These are phyloP conservation scores for Melolontha melolontha DNA, from an alignment of 2,888 invertebrate species.

Conservation along the genomic window DNA sequence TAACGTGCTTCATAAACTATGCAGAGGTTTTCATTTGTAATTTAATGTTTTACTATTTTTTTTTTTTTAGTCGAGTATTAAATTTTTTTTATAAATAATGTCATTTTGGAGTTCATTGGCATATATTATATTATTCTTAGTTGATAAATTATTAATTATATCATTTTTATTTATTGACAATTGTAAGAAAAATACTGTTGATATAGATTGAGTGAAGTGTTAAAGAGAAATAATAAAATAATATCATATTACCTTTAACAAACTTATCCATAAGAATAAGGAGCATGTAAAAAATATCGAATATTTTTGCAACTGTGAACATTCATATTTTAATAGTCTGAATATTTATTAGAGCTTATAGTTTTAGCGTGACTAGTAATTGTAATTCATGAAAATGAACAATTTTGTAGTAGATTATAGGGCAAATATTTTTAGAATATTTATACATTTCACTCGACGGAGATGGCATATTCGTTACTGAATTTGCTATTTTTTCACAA, in stretches of 20 bases:
- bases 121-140: too few relatives aligned
- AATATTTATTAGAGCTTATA: conserved; percentile 39
- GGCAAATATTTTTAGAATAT: conserved; percentile 42
- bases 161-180: conserved; percentile 8
- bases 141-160: conserved; percentile 6
- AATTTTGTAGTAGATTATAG: conserved; percentile 40
- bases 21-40: conserved; percentile 35
- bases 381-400: conserved; percentile 36
- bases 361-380: conserved; percentile 29
- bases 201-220: not conserved
- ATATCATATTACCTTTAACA: conserved; percentile 9
- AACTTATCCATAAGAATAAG: conserved; percentile 15
- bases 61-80: conserved; percentile 4
- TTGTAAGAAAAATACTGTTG: not conserved
- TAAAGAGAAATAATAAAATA: not conserved
- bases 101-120: too few relatives aligned
- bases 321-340: conserved; percentile 39
- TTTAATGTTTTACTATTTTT: conserved; percentile 19
- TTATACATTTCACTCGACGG: conserved; percentile 33
- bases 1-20: conserved; percentile 34
- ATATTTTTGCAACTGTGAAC: conserved; percentile 34
- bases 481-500: conserved; percentile 20
- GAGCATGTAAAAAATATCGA: conserved; percentile 29
- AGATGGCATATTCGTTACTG: conserved; percentile 19
- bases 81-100: too few relatives aligned